Evolutionary conservation across 1,140 invertebrate species (phyloP), one percentile per base, ranked within the genome.

Genomic region (Macrostomum lignano): DNA sequence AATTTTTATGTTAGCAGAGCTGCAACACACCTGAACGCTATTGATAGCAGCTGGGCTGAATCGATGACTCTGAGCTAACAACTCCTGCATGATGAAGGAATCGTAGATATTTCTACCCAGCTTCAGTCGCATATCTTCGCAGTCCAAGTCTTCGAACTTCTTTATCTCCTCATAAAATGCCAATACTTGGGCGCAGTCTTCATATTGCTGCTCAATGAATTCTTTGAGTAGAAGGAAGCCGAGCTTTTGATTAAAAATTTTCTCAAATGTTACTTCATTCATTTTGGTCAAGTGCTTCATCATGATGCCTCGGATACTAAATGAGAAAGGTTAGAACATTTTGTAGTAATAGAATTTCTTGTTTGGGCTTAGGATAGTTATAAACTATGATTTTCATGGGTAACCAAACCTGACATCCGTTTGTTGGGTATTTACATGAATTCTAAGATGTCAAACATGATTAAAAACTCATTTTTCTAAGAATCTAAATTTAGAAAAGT

Each of bases 151-250:
- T 65, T 94, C 82, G 64, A 79, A 98, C 55, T 72, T 70, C 66
- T 86, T 94, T 51, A 96, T 94, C 82, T 96, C 82, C 71, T 98
- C 88, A 61, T 94, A 96, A 68, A 98, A 98, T 59, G 75, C 81
- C 48, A 96, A 68, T 61, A 96, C 84, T 49, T 82, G 79, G 49
- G 91, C 74, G 42, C 77, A 73, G 54, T 88, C 84, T 46, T 88
- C 84, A 46, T 93, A 81, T 46, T 72, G 73, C 40, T 81, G 68
- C 59, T 94, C 82, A 63, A 86, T 94, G 65, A 79, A 96, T 61
- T 98, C 88, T 67, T 96, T 96, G 67, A 96, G 94, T 59, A 96
- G 67, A 53, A 94, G 69, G 66, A 86, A 98, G 52, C 88, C 81
- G 81, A 67, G 11, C 11, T 13, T 10, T 68, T 96, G 88, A 68